Conservation (phyloP, 2,888 invertebrate species). For the Apeira syringaria region DNA sequence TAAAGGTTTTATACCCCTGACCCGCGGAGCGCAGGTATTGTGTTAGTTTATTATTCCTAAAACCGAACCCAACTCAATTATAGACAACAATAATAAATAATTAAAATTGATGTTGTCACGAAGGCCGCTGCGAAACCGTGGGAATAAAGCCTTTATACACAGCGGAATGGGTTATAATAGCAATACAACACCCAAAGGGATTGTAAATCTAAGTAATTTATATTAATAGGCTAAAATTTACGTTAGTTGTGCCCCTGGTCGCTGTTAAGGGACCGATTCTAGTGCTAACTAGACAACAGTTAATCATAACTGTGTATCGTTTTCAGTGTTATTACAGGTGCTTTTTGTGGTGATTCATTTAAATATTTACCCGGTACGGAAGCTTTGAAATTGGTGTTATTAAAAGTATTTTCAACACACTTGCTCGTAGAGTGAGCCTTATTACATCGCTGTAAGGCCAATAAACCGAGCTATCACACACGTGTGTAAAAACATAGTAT, state of each 20-base stretch:
- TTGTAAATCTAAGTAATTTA: constrained; percentile 78
- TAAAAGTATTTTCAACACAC: too few relatives aligned
- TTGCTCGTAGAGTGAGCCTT: too few relatives aligned
- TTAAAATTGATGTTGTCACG: constrained; percentile 60
- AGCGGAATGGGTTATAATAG: constrained; percentile 60
- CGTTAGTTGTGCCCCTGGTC: constrained; percentile 68
- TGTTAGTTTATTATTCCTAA: constrained; percentile 24
- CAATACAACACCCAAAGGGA: constrained; percentile 69
- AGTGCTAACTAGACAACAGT: constrained; percentile 55
- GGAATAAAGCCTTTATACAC: constrained; percentile 56
- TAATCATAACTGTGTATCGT: constrained; percentile 52
- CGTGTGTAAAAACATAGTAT: too few relatives aligned
- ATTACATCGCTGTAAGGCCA: too few relatives aligned
- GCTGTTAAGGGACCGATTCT: constrained; percentile 67
- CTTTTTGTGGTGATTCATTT: constrained; percentile 14
- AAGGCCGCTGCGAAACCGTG: constrained; percentile 46
- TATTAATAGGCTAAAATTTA: constrained; percentile 74
- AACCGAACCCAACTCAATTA: constrained; percentile 42
- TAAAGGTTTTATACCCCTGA: constrained; percentile 19
- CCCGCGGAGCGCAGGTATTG: constrained; percentile 16
- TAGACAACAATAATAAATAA: constrained; percentile 52
- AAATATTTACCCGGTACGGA: constrained; percentile 10
- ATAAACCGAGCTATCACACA: too few relatives aligned
- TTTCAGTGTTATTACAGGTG: constrained; percentile 33
- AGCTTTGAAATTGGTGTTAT: constrained; percentile 10